Evolutionary conservation across 92 coral and sea anemone genomes (phyloP).

Genomic region (Palythoa grandis): DNA sequence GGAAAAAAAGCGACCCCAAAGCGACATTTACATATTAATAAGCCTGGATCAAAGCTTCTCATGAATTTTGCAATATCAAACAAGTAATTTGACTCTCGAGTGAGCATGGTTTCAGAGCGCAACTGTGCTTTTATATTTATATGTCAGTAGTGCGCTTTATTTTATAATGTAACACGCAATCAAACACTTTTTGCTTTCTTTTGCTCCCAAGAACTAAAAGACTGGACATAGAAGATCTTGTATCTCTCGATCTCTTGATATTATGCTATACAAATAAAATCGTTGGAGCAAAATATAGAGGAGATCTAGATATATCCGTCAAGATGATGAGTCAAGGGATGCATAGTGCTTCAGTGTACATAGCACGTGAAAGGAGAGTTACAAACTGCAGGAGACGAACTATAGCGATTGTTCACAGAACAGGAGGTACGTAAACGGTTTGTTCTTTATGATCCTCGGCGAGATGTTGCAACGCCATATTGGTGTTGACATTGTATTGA

Average conservation of each 20-base stretch:
- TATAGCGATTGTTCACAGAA: not conserved
- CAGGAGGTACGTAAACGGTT: not conserved
- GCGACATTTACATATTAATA: no score
- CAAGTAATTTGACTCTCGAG: no score
- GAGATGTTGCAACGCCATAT: not conserved
- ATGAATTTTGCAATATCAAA: no score
- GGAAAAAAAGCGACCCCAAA: no score
- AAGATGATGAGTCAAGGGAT: slow-evolving; percentile 36
- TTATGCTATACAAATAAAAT: not conserved
- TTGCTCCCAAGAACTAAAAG: not conserved
- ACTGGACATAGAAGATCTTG: not conserved
- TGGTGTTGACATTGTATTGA: not conserved
- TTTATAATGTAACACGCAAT: not conserved
- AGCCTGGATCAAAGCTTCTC: no score
- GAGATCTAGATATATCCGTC: not conserved
- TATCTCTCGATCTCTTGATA: not conserved
- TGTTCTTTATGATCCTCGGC: not conserved
- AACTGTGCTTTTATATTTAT: no score
- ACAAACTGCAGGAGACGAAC: slow-evolving; percentile 15
- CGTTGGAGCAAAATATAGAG: not conserved
- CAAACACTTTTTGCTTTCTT: not conserved
- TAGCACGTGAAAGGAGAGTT: slow-evolving; percentile 22
- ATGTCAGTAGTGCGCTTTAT: no score
- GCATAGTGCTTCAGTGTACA: slow-evolving; percentile 4
- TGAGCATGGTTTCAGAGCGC: no score